Evolutionary conservation across 2,888 invertebrate genomes (phyloP), one percentile per base, ranked within the genome.

Genomic region (Limnephilus auricula): DNA sequence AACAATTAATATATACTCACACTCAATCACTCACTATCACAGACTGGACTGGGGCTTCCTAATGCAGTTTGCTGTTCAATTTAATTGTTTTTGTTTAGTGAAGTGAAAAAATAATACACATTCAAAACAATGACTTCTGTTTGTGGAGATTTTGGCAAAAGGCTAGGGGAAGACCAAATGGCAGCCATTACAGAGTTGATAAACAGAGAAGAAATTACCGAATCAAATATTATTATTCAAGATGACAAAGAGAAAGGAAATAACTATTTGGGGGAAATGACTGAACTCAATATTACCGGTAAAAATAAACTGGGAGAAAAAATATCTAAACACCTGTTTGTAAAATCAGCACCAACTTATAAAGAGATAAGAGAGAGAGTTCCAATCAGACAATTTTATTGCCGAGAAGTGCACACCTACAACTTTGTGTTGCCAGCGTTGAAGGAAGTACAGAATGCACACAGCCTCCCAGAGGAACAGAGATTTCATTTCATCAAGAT

Each of bases 201-300:
- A n/a, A 79, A 88, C 25, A 25, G 34, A 18, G 88, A 88, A n/a
- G n/a, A 88, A 65, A 78, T 88, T 9, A 32, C 78, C 6, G 88
- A 88, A 18, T 65, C 65, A 32, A 88, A 88, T 78, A 78, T 88
- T 34, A 34, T 40, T 15, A 32, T 88, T 25, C 32, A 31, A 37
- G 15, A 89, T 89, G 65, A 65, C 9, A 65, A 65, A 65, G 83
- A 65, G 30, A 89, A 89, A 80, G 92, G 92, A 37, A 79, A 89
- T 37, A 91, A 91, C 45, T 92, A 82, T 50, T 37, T 92, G 92
- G 92, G 92, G 30, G 78, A n/a, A 32, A 18, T 92, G 32, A 13
- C 40, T 2, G 31, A 78, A 10, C 50, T 92, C 30, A 45, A 18
- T 13, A 84, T 92, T 13, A 79, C 18, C 2, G 92, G 92, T 89